Evolutionary conservation across 2,797 vertebrate species (phyloP).

Genomic region (Adelosebastes latens): DNA sequence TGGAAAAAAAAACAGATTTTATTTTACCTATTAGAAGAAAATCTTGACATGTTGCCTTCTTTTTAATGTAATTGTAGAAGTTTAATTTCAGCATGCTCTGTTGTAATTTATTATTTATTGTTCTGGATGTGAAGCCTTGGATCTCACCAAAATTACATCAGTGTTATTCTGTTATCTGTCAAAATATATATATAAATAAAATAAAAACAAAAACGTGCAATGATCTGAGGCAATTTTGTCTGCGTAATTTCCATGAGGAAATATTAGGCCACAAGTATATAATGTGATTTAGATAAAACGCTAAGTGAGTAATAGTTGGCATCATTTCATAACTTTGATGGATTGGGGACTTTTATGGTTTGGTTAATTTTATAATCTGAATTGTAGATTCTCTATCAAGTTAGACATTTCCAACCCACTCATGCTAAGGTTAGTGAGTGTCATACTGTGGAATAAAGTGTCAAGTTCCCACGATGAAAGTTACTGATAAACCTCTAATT

Average conservation of each 20-base stretch:
- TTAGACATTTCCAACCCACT: not conserved
- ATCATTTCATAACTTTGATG: not conserved
- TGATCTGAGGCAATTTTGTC: not conserved
- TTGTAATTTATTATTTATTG: not conserved
- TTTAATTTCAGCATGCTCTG: not conserved
- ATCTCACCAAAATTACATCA: not conserved
- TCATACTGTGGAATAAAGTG: not conserved
- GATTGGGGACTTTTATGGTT: not conserved
- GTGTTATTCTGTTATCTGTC: not conserved
- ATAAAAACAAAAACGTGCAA: not conserved
- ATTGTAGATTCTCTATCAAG: constrained; percentile 2
- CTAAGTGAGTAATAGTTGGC: not conserved
- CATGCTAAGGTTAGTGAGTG: not conserved
- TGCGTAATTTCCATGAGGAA: not conserved
- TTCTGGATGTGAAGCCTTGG: not conserved
- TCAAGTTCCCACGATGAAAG: not conserved
- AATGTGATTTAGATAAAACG: not conserved
- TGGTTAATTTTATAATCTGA: not conserved
- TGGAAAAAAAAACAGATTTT: not conserved
- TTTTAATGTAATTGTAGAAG: not conserved
- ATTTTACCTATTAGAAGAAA: not conserved
- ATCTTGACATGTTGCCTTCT: not conserved
- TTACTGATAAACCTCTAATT: not conserved
- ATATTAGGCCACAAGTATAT: not conserved
- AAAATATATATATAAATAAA: not conserved